Evolutionary conservation across 37 sponge, comb jelly and placozoan genomes (phyloP).

Genomic region (Petrosia ficiformis): DNA sequence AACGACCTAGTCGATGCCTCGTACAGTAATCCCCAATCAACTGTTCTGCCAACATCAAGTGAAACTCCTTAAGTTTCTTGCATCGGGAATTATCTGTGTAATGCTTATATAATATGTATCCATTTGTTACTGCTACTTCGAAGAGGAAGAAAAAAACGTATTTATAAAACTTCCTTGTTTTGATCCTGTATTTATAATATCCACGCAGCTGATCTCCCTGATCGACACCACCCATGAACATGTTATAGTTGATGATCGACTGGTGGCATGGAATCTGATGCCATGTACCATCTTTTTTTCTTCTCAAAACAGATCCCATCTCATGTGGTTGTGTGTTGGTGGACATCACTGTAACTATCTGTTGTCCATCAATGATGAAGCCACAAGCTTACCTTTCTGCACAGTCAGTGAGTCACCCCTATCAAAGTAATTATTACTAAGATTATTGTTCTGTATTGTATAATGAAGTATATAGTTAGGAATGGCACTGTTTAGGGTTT

Average conservation of each 20-base stretch:
- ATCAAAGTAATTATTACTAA: no score
- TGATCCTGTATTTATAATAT: slow-evolving; percentile 18
- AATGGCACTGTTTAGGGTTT: no score
- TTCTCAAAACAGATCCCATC: background rate
- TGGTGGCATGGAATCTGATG: slow-evolving; percentile 21
- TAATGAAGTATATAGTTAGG: no score
- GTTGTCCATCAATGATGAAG: slow-evolving; percentile 31
- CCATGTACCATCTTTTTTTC: slow-evolving; percentile 21
- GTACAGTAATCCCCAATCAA: slow-evolving; percentile 26
- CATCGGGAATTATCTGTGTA: background rate
- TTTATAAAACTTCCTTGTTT: slow-evolving; percentile 22
- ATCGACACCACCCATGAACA: slow-evolving; percentile 37
- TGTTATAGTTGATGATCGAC: slow-evolving; percentile 8
- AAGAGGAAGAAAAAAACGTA: slow-evolving; percentile 31
- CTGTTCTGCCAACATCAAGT: slow-evolving; percentile 9
- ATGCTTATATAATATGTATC: slow-evolving; percentile 3
- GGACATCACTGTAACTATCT: slow-evolving; percentile 31
- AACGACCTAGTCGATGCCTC: slow-evolving; percentile 9
- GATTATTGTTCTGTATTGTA: no score
- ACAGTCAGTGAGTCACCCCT: slow-evolving; percentile 38
- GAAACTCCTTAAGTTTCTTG: slow-evolving; percentile 16
- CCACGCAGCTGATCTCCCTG: slow-evolving; percentile 23
- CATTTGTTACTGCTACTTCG: slow-evolving; percentile 1
- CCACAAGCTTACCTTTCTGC: slow-evolving; percentile 21
- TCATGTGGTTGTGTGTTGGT: slow-evolving; percentile 9